Conservation (phyloP, 1,140 invertebrate genomes). For the Harpegnathos saltator region DNA sequence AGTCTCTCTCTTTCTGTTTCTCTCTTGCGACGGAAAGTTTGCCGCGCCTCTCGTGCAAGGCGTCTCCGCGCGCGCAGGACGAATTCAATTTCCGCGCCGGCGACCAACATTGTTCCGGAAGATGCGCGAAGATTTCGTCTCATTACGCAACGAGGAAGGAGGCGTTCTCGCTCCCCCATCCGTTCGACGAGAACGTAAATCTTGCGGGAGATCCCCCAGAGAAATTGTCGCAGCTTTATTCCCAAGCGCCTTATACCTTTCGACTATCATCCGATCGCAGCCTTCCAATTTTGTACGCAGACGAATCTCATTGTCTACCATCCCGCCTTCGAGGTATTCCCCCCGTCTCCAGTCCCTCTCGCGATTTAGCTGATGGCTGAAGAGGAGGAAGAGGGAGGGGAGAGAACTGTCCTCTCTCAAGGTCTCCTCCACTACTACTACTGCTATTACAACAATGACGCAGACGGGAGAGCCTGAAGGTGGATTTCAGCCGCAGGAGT, state of each 20-base stretch:
- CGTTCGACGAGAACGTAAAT: conserved; percentile 63
- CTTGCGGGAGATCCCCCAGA: conserved; percentile 64
- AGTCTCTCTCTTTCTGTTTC: background rate
- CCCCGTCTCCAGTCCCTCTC: background rate
- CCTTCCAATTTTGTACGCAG: conserved; percentile 70
- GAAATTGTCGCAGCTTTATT: conserved; percentile 73
- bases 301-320: conserved; percentile 72
- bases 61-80: conserved; percentile 43
- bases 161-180: conserved; percentile 43
- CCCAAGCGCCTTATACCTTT: conserved; percentile 70
- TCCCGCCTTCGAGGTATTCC: conserved; percentile 2
- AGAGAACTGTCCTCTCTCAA: background rate
- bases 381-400: background rate
- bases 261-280: conserved; percentile 73
- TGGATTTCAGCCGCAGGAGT: conserved; percentile 16
- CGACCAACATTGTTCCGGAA: conserved; percentile 64
- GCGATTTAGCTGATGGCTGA: conserved; percentile 22
- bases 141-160: conserved; percentile 46
- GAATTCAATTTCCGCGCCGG: conserved; percentile 68
- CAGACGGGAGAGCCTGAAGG: background rate
- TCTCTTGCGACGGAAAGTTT: background rate
- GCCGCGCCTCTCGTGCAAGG: background rate
- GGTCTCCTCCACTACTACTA: background rate
- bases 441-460: background rate
- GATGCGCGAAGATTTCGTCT: conserved; percentile 61